These are phyloP conservation scores for Stegana nigrithorax DNA, from an alignment of 2,888 invertebrate genomes.

Conservation along the genomic window DNA sequence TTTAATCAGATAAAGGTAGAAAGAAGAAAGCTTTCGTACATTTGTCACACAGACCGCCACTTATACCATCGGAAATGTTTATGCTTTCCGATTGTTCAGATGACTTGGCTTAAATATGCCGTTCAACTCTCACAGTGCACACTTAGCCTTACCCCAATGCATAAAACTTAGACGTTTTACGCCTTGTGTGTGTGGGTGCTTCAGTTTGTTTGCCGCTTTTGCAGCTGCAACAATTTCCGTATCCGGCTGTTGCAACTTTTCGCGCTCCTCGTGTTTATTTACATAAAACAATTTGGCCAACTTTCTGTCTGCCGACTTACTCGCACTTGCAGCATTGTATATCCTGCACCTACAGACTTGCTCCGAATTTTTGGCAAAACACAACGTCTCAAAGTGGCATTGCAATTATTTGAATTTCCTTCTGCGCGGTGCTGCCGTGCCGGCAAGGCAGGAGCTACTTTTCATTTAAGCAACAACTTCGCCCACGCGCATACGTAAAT, in stretches of 20 bases:
- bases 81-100: no score
- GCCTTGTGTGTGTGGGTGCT: no score
- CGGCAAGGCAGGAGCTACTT: neutral
- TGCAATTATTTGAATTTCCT: constrained; percentile 15
- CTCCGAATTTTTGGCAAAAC: neutral
- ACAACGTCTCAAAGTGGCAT: neutral
- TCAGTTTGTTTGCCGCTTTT: constrained; percentile 10
- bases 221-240: constrained; percentile 57
- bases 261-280: constrained; percentile 14
- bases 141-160: neutral
- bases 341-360: no score
- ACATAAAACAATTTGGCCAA: constrained; percentile 23
- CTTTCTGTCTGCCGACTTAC: neutral
- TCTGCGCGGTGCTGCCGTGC: neutral
- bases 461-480: constrained; percentile 7
- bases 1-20: no score
- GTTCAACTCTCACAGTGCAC: neutral
- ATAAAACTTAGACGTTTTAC: neutral
- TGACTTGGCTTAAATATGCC: no score
- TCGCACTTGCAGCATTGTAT: no score
- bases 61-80: no score
- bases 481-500: neutral
- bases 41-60: no score
- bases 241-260: constrained; percentile 43
- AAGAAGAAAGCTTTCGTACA: no score